phyloP scores from a whole-genome alignment of 2,888 invertebrate genomes.

The Blastobasis adustella region DNA sequence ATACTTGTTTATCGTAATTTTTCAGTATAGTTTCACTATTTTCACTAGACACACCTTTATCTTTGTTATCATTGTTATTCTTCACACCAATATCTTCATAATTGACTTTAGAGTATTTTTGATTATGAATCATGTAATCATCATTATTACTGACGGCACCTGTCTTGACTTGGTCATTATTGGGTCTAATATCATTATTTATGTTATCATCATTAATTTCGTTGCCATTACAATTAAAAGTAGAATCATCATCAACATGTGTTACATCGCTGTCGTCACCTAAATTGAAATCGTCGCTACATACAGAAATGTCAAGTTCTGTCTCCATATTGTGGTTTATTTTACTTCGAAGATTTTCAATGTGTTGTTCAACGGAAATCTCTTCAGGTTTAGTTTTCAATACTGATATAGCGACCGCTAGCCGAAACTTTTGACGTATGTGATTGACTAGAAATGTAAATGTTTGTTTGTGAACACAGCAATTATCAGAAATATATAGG shows the following conservation, averaged over 20 bases:
- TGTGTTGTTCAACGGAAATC: slow-evolving; percentile 24
- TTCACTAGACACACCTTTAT: background rate
- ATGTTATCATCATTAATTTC: slow-evolving; percentile 1
- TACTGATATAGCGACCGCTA: slow-evolving; percentile 38
- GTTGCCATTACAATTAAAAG: no score
- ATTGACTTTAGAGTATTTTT: background rate
- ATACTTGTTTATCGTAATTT: background rate
- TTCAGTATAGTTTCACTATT: slow-evolving; percentile 8
- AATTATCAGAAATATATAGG: no score
- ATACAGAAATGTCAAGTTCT: slow-evolving; percentile 24
- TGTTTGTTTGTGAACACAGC: no score
- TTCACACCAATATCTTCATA: background rate
- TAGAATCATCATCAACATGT: slow-evolving; percentile 4
- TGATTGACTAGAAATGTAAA: slow-evolving; percentile 30
- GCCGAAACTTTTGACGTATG: slow-evolving; percentile 36
- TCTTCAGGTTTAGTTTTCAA: slow-evolving; percentile 39
- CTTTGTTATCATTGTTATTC: slow-evolving; percentile 1
- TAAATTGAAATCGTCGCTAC: slow-evolving; percentile 42
- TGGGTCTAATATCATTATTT: background rate
- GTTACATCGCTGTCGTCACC: slow-evolving; percentile 16
- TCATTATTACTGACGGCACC: background rate
- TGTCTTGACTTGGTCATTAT: no score
- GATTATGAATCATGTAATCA: slow-evolving; percentile 5
- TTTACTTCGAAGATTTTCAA: slow-evolving; percentile 29
- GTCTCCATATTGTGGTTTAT: slow-evolving; percentile 19